phyloP scores from a whole-genome alignment of 2,797 vertebrate species.

The Leucoraja ocellata region DNA sequence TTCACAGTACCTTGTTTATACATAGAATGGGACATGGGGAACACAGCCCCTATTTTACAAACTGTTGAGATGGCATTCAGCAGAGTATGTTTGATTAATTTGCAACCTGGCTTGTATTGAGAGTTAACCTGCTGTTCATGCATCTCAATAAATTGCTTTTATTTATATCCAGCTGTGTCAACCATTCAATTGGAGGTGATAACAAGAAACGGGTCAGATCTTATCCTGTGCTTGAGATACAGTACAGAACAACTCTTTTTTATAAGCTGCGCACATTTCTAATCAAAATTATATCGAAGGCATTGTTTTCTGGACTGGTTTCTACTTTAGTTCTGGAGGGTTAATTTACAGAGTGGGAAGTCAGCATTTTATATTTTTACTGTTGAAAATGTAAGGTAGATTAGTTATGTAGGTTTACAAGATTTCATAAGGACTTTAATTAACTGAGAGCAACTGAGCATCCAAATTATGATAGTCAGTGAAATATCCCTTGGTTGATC shows the following conservation, averaged over 20 bases:
- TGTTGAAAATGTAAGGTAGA: not conserved
- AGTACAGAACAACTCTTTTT: not conserved
- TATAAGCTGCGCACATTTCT: not conserved
- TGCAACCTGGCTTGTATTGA: not conserved
- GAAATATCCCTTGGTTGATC: not conserved
- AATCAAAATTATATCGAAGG: not conserved
- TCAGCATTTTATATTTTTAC: not conserved
- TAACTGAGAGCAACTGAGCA: not conserved
- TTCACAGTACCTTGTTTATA: not conserved
- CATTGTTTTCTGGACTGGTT: not conserved
- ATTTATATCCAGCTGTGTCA: constrained; percentile 10
- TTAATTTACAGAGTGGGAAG: not conserved
- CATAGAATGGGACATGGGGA: not conserved
- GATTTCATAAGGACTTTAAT: not conserved
- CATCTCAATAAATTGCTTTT: constrained; percentile 5
- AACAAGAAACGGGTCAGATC: not conserved
- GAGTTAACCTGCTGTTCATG: not conserved
- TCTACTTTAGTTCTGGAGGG: not conserved
- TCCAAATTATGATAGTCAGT: not conserved
- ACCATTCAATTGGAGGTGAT: not conserved
- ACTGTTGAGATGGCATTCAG: not conserved
- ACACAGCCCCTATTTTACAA: not conserved
- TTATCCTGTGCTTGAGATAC: not conserved
- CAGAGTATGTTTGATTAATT: not conserved
- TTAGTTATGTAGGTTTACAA: not conserved